These are phyloP conservation scores for Mesembrinibis cayennensis DNA, from an alignment of 2,113 vertebrate species.

Conservation along the genomic window DNA sequence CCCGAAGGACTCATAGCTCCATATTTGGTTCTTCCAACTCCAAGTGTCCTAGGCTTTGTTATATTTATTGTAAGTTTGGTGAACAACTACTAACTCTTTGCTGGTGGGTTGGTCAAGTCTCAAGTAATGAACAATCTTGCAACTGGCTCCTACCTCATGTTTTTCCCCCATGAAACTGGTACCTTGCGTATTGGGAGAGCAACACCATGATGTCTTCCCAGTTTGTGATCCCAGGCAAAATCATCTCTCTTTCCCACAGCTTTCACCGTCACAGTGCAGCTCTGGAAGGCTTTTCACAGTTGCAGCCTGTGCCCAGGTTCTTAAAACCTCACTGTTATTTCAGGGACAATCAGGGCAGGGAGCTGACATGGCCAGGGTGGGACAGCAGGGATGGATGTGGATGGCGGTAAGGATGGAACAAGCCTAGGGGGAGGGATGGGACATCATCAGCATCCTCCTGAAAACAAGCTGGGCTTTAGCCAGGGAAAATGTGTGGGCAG, in stretches of 20 bases:
- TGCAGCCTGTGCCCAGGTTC: background rate
- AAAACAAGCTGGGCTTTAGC: background rate
- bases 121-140: background rate
- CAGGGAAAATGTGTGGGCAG: too few relatives aligned
- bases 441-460: background rate
- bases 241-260: background rate
- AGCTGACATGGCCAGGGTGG: background rate
- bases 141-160: background rate
- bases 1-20: background rate
- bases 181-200: background rate
- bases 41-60: background rate
- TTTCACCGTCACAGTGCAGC: background rate
- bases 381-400: background rate
- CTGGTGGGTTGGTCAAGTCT: background rate
- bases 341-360: background rate
- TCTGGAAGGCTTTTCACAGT: background rate
- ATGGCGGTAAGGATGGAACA: background rate
- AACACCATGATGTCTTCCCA: background rate
- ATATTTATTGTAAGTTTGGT: background rate
- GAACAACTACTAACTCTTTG: background rate
- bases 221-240: background rate
- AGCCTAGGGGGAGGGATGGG: background rate
- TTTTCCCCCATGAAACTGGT: background rate
- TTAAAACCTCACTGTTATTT: background rate
- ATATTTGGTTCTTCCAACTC: background rate